phyloP scores from a whole-genome alignment of 2,113 vertebrate species.

The Myiopsitta monachus region DNA sequence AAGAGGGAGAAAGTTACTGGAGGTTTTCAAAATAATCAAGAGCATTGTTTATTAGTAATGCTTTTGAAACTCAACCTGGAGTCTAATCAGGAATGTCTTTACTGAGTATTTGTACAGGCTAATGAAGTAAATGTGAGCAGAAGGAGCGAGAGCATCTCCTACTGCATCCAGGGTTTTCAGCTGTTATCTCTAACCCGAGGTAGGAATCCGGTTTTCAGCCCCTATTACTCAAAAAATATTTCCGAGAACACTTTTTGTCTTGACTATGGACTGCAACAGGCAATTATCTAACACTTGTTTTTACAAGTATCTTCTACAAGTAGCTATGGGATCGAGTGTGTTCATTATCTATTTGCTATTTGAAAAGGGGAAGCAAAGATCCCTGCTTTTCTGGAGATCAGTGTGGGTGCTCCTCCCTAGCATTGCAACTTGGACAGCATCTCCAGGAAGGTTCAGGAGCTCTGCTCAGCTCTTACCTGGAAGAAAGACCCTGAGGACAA shows the following conservation, averaged over 20 bases:
- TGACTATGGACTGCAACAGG: not conserved
- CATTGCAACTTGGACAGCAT: not conserved
- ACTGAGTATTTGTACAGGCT: not conserved
- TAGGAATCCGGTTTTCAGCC: not conserved
- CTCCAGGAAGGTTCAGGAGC: not conserved
- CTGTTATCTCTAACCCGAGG: not conserved
- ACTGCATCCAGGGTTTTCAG: not conserved
- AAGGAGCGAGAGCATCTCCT: not conserved
- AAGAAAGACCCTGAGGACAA: not conserved
- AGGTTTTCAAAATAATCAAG: not conserved
- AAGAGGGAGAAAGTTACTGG: not conserved
- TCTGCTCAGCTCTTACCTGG: not conserved
- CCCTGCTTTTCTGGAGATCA: accelerated
- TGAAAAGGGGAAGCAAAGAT: not conserved
- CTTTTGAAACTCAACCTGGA: not conserved
- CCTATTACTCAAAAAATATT: not conserved
- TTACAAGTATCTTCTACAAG: not conserved
- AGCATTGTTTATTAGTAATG: not conserved
- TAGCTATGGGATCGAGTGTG: not conserved
- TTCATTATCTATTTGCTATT: not conserved
- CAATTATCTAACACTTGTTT: not conserved
- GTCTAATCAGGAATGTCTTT: not conserved
- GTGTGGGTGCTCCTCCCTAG: not conserved
- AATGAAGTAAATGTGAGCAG: not conserved
- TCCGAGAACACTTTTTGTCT: not conserved